Percentiles rank a stretch among this genome's conserved stretches.
These are phyloP conservation scores for Zaprionus kolodkinae DNA, from an alignment of 1,140 invertebrate species.

Conservation along the genomic window DNA sequence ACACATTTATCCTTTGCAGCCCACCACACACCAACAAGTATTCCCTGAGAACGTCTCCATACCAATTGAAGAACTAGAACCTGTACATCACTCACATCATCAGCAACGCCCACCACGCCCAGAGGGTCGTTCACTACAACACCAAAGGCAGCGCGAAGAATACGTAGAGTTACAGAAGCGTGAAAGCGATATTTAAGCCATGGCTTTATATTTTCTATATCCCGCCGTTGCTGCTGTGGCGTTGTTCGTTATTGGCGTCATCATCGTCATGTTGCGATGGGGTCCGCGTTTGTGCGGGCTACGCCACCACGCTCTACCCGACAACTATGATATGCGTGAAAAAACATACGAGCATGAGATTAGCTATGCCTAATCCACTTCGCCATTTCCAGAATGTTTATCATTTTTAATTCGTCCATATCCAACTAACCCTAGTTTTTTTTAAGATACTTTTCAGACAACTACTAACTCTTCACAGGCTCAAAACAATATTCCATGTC, in stretches of 20 bases:
- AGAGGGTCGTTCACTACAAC: constrained; percentile 75
- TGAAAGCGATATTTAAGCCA: constrained; percentile 91
- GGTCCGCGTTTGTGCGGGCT: constrained; percentile 88
- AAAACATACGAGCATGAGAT: constrained; percentile 88
- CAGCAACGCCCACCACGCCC: constrained; percentile 76
- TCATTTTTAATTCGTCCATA: constrained; percentile 29
- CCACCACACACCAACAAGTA: constrained; percentile 75
- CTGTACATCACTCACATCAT: constrained; percentile 67
- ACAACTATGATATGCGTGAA: constrained; percentile 86
- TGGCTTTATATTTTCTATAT: constrained; percentile 90
- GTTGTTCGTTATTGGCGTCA: constrained; percentile 89
- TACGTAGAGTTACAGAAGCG: constrained; percentile 91
- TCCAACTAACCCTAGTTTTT: constrained; percentile 45
- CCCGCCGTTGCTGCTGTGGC: constrained; percentile 89
- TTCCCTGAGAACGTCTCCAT: constrained; percentile 77
- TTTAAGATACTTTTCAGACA: constrained; percentile 30
- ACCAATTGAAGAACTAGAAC: constrained; percentile 69
- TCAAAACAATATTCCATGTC: constrained; percentile 22
- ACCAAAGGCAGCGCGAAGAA: constrained; percentile 85
- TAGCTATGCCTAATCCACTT: constrained; percentile 84
- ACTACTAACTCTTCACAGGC: constrained; percentile 47
- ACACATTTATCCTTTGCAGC: constrained; percentile 45
- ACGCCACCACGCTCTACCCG: constrained; percentile 87
- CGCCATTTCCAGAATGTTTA: constrained; percentile 24
- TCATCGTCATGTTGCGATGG: constrained; percentile 90